Conservation (phyloP, 2,113 vertebrate species). For the Raja brachyura region DNA sequence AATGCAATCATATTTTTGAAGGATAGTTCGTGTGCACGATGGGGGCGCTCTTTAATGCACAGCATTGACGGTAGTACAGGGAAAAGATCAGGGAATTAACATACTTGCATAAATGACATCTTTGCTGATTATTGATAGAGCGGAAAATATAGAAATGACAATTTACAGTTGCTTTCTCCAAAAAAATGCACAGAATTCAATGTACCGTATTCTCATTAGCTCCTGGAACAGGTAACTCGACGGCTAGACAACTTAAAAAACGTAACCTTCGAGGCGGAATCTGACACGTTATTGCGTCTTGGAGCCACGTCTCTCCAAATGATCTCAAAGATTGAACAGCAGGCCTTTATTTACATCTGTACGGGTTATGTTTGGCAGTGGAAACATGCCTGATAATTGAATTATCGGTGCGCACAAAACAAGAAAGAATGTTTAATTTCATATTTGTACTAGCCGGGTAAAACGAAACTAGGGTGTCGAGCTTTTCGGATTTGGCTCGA, state of each 20-base stretch:
- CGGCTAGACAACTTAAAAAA: neutral
- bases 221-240: neutral
- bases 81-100: neutral
- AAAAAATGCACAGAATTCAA: neutral
- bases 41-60: neutral
- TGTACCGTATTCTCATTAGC: neutral
- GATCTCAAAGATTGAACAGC: neutral
- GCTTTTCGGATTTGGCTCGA: neutral
- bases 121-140: neutral
- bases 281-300: neutral
- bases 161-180: neutral
- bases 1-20: neutral
- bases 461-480: too few species aligned
- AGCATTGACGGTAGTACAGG: neutral
- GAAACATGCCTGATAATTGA: neutral
- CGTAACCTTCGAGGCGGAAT: neutral
- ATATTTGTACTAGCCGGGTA: too few species aligned
- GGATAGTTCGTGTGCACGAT: neutral
- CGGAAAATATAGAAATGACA: neutral
- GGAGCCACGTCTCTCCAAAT: slow-evolving; percentile 24
- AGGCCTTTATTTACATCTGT: neutral
- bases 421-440: neutral
- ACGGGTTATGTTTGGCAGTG: neutral
- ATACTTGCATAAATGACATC: neutral
- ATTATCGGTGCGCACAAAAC: neutral